Evolutionary conservation across 2,888 invertebrate species (phyloP).

Genomic region (Kryphioiulus occultus): DNA sequence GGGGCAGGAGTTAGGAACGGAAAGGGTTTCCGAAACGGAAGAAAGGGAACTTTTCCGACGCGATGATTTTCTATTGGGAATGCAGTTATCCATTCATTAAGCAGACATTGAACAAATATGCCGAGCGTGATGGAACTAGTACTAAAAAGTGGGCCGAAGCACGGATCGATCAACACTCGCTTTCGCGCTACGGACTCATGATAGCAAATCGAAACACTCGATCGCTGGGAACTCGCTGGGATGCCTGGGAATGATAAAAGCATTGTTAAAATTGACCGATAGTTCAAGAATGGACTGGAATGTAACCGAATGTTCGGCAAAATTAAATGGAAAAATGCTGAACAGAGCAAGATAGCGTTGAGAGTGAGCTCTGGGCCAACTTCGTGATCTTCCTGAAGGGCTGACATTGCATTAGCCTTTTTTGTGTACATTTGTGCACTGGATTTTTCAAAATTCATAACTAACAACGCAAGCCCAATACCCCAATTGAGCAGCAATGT

Average conservation of each 20-base stretch:
- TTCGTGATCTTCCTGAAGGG: neutral
- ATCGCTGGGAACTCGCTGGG: no score
- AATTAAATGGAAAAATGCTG: neutral
- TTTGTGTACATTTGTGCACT: no score
- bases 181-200: neutral
- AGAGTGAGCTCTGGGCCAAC: neutral
- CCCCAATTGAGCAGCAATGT: no score
- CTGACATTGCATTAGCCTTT: no score
- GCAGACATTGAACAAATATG: slow-evolving; percentile 13
- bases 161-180: neutral
- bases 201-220: neutral
- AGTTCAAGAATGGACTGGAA: neutral
- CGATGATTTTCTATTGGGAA: neutral
- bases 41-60: neutral
- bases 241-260: neutral
- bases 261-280: neutral
- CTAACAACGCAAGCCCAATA: no score
- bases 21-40: neutral
- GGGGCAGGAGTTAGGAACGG: neutral
- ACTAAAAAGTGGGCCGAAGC: slow-evolving; percentile 17
- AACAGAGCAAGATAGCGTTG: neutral
- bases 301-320: neutral
- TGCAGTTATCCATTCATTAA: neutral
- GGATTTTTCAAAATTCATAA: no score
- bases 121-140: slow-evolving; percentile 1